Conservation (phyloP, 2,113 vertebrate genomes). For the Zosterops hypoxanthus region DNA sequence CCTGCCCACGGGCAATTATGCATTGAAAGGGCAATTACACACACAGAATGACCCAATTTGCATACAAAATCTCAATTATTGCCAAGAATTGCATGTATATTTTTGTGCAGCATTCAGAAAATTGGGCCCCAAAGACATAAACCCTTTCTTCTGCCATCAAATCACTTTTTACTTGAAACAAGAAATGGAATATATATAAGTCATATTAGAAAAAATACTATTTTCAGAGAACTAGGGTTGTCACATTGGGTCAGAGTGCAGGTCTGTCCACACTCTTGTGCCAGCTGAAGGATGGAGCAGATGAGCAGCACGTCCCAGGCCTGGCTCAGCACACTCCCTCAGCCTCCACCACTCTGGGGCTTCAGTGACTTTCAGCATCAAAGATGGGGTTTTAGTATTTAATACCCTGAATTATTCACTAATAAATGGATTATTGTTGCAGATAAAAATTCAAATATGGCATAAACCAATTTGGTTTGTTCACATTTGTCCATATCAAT, state of each 20-base stretch:
- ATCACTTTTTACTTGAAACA: background rate
- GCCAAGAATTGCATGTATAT: background rate
- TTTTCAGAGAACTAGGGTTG: background rate
- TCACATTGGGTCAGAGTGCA: background rate
- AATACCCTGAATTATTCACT: conserved; percentile 36
- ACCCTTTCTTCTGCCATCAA: background rate
- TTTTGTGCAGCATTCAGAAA: conserved; percentile 23
- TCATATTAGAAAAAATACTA: background rate
- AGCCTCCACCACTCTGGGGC: background rate
- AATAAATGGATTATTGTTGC: conserved; percentile 23
- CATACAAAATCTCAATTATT: conserved; percentile 40
- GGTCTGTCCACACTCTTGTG: background rate
- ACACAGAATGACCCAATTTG: conserved; percentile 23
- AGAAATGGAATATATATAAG: background rate
- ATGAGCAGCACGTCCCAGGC: accelerated
- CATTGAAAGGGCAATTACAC: conserved; percentile 51
- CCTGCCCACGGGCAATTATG: conserved; percentile 32
- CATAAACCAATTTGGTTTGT: conserved; percentile 1
- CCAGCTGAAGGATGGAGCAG: background rate
- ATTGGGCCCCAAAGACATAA: conserved; percentile 39
- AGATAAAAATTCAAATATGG: conserved; percentile 44
- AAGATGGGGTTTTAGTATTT: background rate
- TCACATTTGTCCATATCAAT: conserved; percentile 10
- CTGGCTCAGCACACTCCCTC: background rate
- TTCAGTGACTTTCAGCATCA: conserved; percentile 2